These are phyloP conservation scores for Hydrotaea diabolus DNA, from an alignment of 2,888 invertebrate genomes.

Conservation along the genomic window DNA sequence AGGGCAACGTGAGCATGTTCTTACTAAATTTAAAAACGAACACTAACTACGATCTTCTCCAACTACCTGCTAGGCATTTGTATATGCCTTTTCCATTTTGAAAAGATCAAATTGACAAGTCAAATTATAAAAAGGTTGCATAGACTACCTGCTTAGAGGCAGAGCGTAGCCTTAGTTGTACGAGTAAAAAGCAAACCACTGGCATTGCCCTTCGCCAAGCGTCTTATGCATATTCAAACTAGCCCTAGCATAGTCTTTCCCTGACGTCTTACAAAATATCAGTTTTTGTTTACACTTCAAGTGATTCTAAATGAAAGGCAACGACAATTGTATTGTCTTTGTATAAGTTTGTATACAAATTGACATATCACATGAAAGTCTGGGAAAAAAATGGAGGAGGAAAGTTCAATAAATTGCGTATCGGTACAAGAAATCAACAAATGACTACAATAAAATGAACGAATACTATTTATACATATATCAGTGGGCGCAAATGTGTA, in stretches of 20 bases:
- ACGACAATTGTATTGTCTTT: not conserved
- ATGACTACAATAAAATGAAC: not conserved
- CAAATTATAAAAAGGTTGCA: too few species aligned
- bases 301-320: not conserved
- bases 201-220: not conserved
- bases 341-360: not conserved
- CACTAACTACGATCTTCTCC: too few species aligned
- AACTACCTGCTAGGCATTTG: too few species aligned
- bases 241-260: not conserved
- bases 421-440: conserved; percentile 10
- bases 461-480: conserved; percentile 18
- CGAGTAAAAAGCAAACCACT: not conserved
- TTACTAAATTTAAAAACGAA: too few species aligned
- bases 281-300: not conserved
- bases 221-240: not conserved
- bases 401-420: conserved; percentile 46
- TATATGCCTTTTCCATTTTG: too few species aligned
- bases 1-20: too few species aligned
- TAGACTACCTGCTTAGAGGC: too few species aligned
- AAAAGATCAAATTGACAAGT: too few species aligned
- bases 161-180: too few species aligned
- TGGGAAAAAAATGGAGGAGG: not conserved
- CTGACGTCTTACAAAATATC: too few species aligned
- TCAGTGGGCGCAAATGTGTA: too few species aligned
- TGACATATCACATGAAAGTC: not conserved